A percentile compares a stretch with the other conserved stretches of the same genome.
Evolutionary conservation across 1,140 invertebrate species (phyloP).

Genomic region (Drosophila cardini): DNA sequence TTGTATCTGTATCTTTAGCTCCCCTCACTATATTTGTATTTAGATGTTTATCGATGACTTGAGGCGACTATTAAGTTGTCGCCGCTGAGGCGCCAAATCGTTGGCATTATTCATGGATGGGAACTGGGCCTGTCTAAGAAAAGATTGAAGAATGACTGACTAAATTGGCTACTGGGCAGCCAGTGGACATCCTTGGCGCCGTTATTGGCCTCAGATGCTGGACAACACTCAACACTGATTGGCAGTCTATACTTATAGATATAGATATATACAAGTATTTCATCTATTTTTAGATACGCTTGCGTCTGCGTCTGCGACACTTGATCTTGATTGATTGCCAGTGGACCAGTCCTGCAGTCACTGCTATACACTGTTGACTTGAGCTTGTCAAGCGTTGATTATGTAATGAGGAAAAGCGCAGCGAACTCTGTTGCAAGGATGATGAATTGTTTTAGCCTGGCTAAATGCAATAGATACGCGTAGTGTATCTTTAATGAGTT

Average conservation of each 20-base stretch:
- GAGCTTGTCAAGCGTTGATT: slow-evolving; percentile 62
- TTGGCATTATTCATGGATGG: slow-evolving; percentile 72
- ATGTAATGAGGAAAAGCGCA: slow-evolving; percentile 72
- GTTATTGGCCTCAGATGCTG: slow-evolving; percentile 58
- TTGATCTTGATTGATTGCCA: slow-evolving; percentile 73
- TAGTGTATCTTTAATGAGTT: slow-evolving; percentile 63
- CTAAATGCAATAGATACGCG: slow-evolving; percentile 43
- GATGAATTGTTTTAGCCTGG: slow-evolving; percentile 22
- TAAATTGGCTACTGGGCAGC: slow-evolving; percentile 53
- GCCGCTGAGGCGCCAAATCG: slow-evolving; percentile 70
- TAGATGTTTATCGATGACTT: slow-evolving; percentile 60
- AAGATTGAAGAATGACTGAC: slow-evolving; percentile 27
- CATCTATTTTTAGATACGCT: slow-evolving; percentile 67
- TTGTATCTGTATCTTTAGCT: background rate
- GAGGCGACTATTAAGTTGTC: slow-evolving; percentile 79
- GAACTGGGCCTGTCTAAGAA: slow-evolving; percentile 67
- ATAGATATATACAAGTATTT: slow-evolving; percentile 2
- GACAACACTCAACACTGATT: slow-evolving; percentile 43
- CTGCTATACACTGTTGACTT: too few species aligned
- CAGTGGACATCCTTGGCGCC: slow-evolving; percentile 76
- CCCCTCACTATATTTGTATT: slow-evolving; percentile 9
- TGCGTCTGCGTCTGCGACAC: slow-evolving; percentile 42
- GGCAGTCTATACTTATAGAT: slow-evolving; percentile 39
- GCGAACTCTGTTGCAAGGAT: slow-evolving; percentile 29
- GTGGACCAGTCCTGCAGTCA: too few species aligned